Conservation (phyloP, 2,113 vertebrate genomes). For the Corythornis vintsioides region DNA sequence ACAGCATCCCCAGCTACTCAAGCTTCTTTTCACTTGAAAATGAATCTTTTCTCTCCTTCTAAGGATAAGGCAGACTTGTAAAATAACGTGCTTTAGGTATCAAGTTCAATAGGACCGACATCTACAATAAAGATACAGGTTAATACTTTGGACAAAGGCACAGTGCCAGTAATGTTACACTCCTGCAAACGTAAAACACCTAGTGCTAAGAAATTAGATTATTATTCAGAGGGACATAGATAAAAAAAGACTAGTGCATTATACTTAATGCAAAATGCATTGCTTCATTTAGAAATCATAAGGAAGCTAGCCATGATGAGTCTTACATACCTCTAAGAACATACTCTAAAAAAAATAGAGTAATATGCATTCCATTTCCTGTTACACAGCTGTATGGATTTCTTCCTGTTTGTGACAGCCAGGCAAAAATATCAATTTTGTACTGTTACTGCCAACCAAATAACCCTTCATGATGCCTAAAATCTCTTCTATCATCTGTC, state of each 20-base stretch:
- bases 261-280: neutral
- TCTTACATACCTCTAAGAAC: neutral
- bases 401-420: neutral
- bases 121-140: neutral
- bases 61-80: neutral
- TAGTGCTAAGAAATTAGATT: neutral
- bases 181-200: neutral
- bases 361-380: neutral
- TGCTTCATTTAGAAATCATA: neutral
- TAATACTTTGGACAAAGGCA: neutral
- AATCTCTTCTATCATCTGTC: neutral
- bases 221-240: neutral
- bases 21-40: neutral
- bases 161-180: neutral
- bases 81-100: neutral
- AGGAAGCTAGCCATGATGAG: neutral
- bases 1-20: neutral
- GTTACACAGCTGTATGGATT: neutral
- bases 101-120: neutral
- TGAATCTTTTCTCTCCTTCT: rapidly evolving
- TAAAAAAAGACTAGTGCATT: neutral
- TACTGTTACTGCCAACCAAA: neutral
- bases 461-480: neutral
- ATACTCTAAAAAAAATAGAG: neutral
- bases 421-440: neutral